These are phyloP conservation scores for Brachycybe producta DNA, from an alignment of 2,888 invertebrate genomes.

Conservation along the genomic window DNA sequence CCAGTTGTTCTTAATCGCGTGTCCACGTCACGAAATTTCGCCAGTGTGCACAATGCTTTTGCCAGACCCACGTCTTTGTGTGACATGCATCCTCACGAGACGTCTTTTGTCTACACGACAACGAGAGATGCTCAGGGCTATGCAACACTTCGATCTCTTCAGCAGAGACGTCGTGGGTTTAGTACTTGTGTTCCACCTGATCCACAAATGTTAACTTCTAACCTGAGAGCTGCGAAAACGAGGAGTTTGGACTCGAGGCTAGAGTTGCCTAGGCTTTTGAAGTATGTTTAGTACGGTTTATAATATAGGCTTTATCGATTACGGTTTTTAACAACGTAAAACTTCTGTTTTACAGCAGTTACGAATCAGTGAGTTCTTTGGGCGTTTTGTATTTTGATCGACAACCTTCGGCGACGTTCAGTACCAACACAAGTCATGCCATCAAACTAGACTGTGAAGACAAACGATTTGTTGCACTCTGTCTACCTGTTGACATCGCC, in stretches of 20 bases:
- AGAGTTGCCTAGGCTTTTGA: slow-evolving; percentile 14
- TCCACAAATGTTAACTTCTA: slow-evolving; percentile 14
- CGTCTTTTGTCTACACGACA: slow-evolving; percentile 26
- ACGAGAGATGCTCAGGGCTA: slow-evolving; percentile 33
- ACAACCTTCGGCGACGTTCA: background rate
- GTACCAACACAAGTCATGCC: background rate
- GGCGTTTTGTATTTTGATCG: slow-evolving; percentile 6
- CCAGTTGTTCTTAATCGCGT: slow-evolving; percentile 27
- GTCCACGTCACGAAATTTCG: slow-evolving; percentile 2
- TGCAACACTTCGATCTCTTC: slow-evolving; percentile 32
- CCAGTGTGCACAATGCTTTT: background rate
- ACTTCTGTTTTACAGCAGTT: background rate
- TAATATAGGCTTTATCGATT: background rate
- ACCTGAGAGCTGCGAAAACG: slow-evolving; percentile 19
- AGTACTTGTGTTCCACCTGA: slow-evolving; percentile 21
- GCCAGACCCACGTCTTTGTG: slow-evolving; percentile 3
- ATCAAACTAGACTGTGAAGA: background rate
- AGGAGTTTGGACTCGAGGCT: slow-evolving; percentile 21
- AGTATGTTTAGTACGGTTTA: slow-evolving; percentile 3
- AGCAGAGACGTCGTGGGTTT: slow-evolving; percentile 29
- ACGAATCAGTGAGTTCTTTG: slow-evolving; percentile 12
- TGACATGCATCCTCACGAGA: slow-evolving; percentile 12
- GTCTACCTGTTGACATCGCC: slow-evolving; percentile 52
- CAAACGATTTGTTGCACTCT: slow-evolving; percentile 55
- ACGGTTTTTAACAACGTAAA: background rate